These are phyloP conservation scores for Unio pictorum DNA, from an alignment of 2,888 invertebrate genomes.

Conservation along the genomic window DNA sequence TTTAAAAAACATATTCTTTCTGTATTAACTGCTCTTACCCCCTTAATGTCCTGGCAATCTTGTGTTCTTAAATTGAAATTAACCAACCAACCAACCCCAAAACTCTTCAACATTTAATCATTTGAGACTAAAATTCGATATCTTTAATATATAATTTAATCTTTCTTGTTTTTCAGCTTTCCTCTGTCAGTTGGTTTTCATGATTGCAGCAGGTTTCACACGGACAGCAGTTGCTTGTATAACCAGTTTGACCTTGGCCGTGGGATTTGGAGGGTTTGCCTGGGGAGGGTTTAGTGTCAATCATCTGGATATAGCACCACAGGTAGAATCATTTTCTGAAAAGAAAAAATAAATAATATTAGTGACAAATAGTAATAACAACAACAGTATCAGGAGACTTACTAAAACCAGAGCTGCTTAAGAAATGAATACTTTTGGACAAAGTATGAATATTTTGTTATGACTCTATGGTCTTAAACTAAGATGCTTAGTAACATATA, in stretches of 20 bases:
- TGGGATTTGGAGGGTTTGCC: slow-evolving; percentile 90
- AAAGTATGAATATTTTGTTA: no score
- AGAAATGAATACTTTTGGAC: no score
- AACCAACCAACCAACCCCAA: neutral
- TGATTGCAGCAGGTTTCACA: slow-evolving; percentile 86
- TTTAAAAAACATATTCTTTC: no score
- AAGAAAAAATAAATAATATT: no score
- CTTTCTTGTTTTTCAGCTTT: slow-evolving; percentile 75
- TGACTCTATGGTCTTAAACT: no score
- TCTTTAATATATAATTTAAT: neutral
- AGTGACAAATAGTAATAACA: no score
- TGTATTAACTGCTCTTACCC: no score
- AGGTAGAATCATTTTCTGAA: slow-evolving; percentile 65
- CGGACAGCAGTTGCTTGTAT: slow-evolving; percentile 77
- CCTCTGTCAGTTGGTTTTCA: slow-evolving; percentile 86
- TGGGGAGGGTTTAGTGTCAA: slow-evolving; percentile 85
- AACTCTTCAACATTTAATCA: neutral
- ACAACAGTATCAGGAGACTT: no score
- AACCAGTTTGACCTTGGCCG: slow-evolving; percentile 88
- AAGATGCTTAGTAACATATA: no score
- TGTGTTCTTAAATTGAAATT: neutral
- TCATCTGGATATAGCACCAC: slow-evolving; percentile 92
- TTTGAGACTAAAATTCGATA: neutral
- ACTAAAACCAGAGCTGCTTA: no score
- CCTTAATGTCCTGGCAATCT: no score